Percentiles rank a stretch among this genome's conserved stretches.
Evolutionary conservation across 2,888 invertebrate species (phyloP).

Genomic region (Acanthosoma haemorrhoidale): DNA sequence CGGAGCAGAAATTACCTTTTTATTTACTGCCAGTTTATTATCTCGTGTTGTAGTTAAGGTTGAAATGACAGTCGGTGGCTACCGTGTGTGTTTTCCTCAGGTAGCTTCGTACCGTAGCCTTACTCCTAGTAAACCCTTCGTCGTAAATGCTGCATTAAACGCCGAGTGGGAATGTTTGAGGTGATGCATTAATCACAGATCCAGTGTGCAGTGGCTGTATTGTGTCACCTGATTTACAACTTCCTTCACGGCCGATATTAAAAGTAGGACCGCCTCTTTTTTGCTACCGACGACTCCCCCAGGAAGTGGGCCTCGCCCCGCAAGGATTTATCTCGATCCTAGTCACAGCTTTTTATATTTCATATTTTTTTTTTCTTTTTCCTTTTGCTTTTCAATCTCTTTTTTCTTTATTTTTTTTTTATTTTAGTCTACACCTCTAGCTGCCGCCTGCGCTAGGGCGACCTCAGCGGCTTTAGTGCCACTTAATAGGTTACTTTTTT

Average conservation of each 20-base stretch:
- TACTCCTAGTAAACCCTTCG: no score
- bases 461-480: slow-evolving; percentile 1
- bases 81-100: no score
- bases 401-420: slow-evolving; percentile 4
- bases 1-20: no score
- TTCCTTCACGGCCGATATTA: slow-evolving; percentile 35
- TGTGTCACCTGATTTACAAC: slow-evolving; percentile 37
- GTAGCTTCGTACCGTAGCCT: no score
- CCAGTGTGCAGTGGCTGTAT: neutral
- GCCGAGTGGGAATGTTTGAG: neutral
- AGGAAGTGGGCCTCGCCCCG: slow-evolving; percentile 10
- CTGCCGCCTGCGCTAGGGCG: neutral
- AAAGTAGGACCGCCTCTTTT: slow-evolving; percentile 8
- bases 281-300: neutral
- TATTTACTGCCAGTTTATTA: no score
- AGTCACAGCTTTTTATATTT: slow-evolving; percentile 22
- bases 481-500: slow-evolving; percentile 12
- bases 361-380: neutral
- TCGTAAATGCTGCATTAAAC: no score
- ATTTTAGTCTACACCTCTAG: neutral
- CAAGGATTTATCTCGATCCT: slow-evolving; percentile 16
- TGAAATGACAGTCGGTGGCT: no score
- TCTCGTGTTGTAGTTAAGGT: no score
- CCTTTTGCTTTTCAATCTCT: neutral
- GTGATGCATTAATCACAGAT: neutral